Base-by-base conservation (phyloP, 2,797 vertebrate species). In the Scomberomorus guttatus region DNA sequence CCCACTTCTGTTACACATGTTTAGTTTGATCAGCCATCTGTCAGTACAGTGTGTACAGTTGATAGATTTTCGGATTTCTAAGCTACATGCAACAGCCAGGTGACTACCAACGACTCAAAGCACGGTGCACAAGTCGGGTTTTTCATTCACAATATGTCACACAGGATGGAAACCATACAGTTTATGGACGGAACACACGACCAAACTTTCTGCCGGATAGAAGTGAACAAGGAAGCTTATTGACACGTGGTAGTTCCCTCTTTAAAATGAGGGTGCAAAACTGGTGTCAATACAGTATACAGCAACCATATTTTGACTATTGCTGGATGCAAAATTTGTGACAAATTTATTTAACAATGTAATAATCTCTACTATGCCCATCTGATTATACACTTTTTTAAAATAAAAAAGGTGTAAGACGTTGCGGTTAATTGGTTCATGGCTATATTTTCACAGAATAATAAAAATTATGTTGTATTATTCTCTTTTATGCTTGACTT, bases 1-100 rank as follows among this genome's bases (percentile, higher is more conserved):
- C 93, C 92, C 86, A 92, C 82, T 56, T 37, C 25, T 72, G 12
- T 9, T 34, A 13, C 83, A 88, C 85, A 76, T 86, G 64, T 71
- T 55, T 15, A 3, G 10, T 44, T 46, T 72, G n/a, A 67, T 61
- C 42, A 3, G n/a, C 24, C 62, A 50, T n/a, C 22, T 75, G 66
- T 64, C 74, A 39, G 12, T 37, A 10, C 48, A 25, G 58, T 17
- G 44, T 18, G 24, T 8, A 46, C 11, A 37, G 10, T 1, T 7
- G n/a, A 7, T 42, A 18, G 1, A 12, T 18, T 27, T 25, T 42
- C 7, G 27, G 7, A 61, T 32, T n/a, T 25, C 4, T 55, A 7
- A 55, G 22, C 15, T 52, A 15, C 5, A 48, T n/a, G 3, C 7
- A 14, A 34, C 32, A 42, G 29, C 13, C 24, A 58, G 15, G 20